Base-by-base conservation (phyloP, 1,140 invertebrate species). In the Drosophila punjabiensis region DNA sequence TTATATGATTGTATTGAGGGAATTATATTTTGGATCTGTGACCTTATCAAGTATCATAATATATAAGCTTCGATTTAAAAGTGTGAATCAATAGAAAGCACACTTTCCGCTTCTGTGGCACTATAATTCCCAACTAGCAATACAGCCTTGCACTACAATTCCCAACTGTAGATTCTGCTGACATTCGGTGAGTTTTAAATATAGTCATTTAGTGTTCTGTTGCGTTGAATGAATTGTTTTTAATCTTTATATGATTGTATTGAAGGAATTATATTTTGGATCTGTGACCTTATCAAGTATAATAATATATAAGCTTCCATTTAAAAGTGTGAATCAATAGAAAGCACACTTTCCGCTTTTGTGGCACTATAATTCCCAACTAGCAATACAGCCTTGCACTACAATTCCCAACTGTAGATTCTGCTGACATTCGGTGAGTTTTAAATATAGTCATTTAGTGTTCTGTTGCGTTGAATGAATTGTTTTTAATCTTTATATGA, bases 161-260 rank as follows among this genome's bases (percentile, higher is more conserved):
- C 24, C 24, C 24, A 24, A 24, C 24, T 24, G 1, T 24, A 24
- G 24, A 24, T 24, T 24, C 24, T 24, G 24, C 24, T 24, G 24
- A 24, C 24, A 24, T 24, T 24, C 24, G 24, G 24, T 41, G 30
- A 43, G 71, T 56, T 30, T 24, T 59, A 48, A 59, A 52, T 37
- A 32, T 20, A 28, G 69, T 52, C n/a, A 13, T 41, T 35, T 16
- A 33, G 5, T 37, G 74, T 60, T 45, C 35, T 45, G 74, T 45
- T 18, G 11, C 24, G 20, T 33, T 58, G 43, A 45, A 73, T 39
- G 35, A 35, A 43, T 59, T 60, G 69, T 45, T 62, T 59, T 59
- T 50, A 35, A 35, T 55, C 13, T 3, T 8, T 35, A n/a, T 58
- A 24, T 35, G 7, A 35, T 35, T 55, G n/a, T 18, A 32, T 18